Conservation (phyloP, 2,888 invertebrate genomes). For the Metellina segmentata region DNA sequence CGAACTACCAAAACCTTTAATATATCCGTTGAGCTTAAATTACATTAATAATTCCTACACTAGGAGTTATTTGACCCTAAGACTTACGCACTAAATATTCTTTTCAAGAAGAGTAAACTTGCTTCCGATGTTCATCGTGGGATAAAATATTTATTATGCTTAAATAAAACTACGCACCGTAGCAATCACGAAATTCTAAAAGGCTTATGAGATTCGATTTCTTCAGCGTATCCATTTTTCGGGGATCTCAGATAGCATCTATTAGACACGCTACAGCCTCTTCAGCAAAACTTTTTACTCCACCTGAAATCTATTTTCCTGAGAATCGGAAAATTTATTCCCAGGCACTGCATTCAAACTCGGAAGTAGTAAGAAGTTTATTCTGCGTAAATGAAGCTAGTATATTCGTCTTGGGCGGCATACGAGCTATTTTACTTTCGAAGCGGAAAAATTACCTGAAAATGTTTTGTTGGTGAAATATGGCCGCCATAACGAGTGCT, state of each 20-base stretch:
- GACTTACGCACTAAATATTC: no score
- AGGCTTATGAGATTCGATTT: slow-evolving; percentile 28
- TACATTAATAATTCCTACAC: no score
- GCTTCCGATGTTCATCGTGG: not conserved
- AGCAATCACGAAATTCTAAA: slow-evolving; percentile 34
- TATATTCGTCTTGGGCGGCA: slow-evolving; percentile 31
- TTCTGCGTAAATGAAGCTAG: slow-evolving; percentile 62
- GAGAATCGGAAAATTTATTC: slow-evolving; percentile 55
- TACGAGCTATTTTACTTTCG: slow-evolving; percentile 19
- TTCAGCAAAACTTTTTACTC: slow-evolving; percentile 25
- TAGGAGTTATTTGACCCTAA: no score
- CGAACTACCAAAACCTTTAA: no score
- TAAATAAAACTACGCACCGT: slow-evolving; percentile 18
- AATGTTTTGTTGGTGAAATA: slow-evolving; percentile 62
- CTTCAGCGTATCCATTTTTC: slow-evolving; percentile 41
- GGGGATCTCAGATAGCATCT: slow-evolving; percentile 41
- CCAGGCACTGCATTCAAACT: slow-evolving; percentile 39
- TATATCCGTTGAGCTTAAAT: no score
- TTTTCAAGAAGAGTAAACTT: no score
- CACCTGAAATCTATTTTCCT: slow-evolving; percentile 40
- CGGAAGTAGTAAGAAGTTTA: slow-evolving; percentile 47
- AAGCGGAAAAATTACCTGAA: slow-evolving; percentile 52
- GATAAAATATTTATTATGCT: slow-evolving; percentile 32
- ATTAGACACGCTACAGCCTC: slow-evolving; percentile 50
- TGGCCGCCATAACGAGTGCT: slow-evolving; percentile 32